Base-by-base conservation (phyloP, 2,113 vertebrate genomes). In the Dipodomys stephensi region DNA sequence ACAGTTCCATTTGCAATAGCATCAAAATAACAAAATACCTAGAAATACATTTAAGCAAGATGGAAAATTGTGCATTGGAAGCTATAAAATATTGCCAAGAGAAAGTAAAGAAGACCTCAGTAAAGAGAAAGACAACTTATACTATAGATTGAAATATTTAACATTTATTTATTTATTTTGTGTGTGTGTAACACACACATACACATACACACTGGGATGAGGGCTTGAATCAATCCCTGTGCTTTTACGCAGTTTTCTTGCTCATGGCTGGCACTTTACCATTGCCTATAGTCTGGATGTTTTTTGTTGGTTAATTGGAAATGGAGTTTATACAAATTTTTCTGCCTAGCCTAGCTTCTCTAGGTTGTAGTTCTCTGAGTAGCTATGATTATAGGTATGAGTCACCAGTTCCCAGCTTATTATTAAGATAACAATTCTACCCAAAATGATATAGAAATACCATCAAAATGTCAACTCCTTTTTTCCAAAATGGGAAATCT, bases 1-100 rank as follows among this genome's bases (percentile, higher is more conserved):
- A 82, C 1, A 44, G 57, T 28, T 64, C 2, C 22, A 77, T 86
- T 92, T 79, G 83, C 13, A 39, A 86, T 28, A 82, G 25, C 9
- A 87, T 81, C 15, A 32, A 87, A 90, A 49, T 19, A 83, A 87
- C 65, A 82, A 83, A 95, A 71, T 71, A 71, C 12, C 73, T 62
- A 85, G 22, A 73, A 79, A 71, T n/a, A 90, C 64, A 76, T 67
- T 84, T 89, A 80, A 80, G 62, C n/a, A 76, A 80, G 1, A 28
- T 35, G 0, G 7, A 81, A 87, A 67, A 86, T 25, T 74, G 6
- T 64, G 35, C 10, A 32, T 4, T 64, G 11, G 80, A 89, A 81
- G 35, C 69, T 76, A 30, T 80, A 89, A 92, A 78, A 62, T 15
- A 69, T 19, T 82, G 44, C 28, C 65, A 19, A 77, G 78, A 83